Evolutionary conservation across 2,797 vertebrate species (phyloP).

Genomic region (Sebastes vulpes): DNA sequence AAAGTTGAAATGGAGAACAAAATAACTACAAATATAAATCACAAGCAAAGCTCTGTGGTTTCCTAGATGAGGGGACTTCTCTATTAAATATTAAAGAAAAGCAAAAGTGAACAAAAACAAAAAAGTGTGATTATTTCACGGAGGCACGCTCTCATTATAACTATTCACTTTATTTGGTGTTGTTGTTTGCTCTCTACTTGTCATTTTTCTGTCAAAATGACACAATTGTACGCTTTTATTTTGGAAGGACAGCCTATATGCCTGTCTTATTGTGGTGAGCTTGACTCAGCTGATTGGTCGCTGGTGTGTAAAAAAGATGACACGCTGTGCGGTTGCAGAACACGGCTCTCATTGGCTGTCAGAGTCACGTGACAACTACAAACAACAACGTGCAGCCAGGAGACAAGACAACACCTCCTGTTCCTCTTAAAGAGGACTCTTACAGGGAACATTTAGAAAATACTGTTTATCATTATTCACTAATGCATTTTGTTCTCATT

Average conservation of each 20-base stretch:
- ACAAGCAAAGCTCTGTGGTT: background rate
- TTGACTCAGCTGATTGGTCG: slow-evolving; percentile 30
- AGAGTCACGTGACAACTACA: slow-evolving; percentile 74
- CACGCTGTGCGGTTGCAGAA: slow-evolving; percentile 34
- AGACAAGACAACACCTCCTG: background rate
- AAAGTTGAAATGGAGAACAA: background rate
- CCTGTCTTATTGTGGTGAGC: background rate
- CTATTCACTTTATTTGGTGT: no score
- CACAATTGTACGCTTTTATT: slow-evolving; percentile 43
- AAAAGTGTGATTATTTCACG: background rate
- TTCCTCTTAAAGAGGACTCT: background rate
- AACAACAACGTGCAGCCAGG: slow-evolving; percentile 47
- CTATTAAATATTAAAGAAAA: background rate
- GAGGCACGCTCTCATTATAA: background rate
- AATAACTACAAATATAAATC: background rate
- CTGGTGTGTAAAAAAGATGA: slow-evolving; percentile 48
- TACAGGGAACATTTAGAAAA: background rate
- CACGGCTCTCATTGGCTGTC: slow-evolving; percentile 65
- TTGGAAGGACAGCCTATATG: background rate
- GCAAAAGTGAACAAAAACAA: background rate
- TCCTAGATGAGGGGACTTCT: background rate
- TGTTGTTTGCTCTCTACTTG: background rate
- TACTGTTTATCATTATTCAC: background rate
- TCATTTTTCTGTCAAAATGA: background rate
- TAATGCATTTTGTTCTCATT: background rate